Evolutionary conservation across 2,888 invertebrate species (phyloP).

Genomic region (Gryllus longicercus): DNA sequence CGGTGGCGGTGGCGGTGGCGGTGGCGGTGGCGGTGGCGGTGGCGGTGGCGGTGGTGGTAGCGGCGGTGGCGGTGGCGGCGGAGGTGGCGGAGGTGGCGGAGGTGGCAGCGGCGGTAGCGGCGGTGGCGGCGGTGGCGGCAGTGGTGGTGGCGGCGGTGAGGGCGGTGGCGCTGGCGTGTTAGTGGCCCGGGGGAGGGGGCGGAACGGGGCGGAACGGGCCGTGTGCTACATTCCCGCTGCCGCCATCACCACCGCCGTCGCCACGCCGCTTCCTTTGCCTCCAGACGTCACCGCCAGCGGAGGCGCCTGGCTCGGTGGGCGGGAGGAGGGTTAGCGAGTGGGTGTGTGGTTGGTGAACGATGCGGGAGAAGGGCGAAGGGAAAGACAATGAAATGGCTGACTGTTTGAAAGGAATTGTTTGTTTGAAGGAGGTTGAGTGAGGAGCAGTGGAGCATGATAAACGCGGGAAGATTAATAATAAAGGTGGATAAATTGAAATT

Average conservation of each 20-base stretch:
- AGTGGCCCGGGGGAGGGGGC: neutral
- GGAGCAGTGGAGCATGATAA: no score
- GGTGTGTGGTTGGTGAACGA: no score
- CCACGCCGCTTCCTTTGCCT: neutral
- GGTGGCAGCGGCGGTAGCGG: neutral
- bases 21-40: neutral
- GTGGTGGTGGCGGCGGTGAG: neutral
- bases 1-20: neutral
- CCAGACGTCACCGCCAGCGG: neutral
- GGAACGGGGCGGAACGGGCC: neutral
- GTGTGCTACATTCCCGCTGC: slow-evolving; percentile 5
- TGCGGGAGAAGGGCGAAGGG: no score
- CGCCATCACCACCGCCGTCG: neutral
- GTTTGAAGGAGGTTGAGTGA: no score
- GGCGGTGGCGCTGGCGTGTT: neutral
- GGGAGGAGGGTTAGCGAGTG: no score
- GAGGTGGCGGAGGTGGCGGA: neutral
- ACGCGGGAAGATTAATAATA: no score
- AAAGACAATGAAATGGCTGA: no score
- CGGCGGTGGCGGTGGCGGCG: neutral
- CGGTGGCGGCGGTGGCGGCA: neutral
- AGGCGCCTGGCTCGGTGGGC: no score
- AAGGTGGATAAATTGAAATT: no score
- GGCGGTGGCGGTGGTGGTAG: neutral
- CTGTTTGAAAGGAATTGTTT: no score